Conservation (phyloP, 92 coral and sea anemone species). For the Hydrozoanthus gracilis region DNA sequence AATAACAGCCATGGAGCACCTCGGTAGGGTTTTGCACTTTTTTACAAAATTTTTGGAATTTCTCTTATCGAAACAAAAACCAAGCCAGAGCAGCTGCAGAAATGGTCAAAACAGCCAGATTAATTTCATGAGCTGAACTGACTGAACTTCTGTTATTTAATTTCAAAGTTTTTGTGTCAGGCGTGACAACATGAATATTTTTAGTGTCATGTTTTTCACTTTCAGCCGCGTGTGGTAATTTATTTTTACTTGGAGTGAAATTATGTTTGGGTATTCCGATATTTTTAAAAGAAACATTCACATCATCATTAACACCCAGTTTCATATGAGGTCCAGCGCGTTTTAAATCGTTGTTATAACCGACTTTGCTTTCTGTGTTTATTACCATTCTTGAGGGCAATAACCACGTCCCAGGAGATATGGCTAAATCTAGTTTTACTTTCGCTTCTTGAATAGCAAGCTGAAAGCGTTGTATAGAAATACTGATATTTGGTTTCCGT, state of each 20-base stretch:
- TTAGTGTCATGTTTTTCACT: neutral
- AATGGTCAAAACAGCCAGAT: neutral
- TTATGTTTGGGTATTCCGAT: slow-evolving; percentile 1
- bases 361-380: neutral
- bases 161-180: neutral
- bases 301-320: slow-evolving; percentile 4
- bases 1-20: neutral
- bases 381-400: too few relatives aligned
- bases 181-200: neutral
- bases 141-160: neutral
- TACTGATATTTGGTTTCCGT: slow-evolving; percentile 6
- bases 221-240: neutral
- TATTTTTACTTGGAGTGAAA: neutral
- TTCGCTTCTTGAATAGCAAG: neutral
- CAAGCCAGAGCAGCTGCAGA: neutral
- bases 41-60: neutral
- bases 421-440: neutral
- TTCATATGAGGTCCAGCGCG: neutral
- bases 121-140: neutral
- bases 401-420: neutral
- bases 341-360: neutral
- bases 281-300: neutral
- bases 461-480: neutral
- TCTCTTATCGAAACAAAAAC: slow-evolving; percentile 4
- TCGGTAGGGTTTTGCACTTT: slow-evolving; percentile 2